A percentile compares a stretch with the other conserved stretches of the same genome.
These are phyloP conservation scores for Nemoura dubitans DNA, from an alignment of 2,888 invertebrate species.

Conservation along the genomic window DNA sequence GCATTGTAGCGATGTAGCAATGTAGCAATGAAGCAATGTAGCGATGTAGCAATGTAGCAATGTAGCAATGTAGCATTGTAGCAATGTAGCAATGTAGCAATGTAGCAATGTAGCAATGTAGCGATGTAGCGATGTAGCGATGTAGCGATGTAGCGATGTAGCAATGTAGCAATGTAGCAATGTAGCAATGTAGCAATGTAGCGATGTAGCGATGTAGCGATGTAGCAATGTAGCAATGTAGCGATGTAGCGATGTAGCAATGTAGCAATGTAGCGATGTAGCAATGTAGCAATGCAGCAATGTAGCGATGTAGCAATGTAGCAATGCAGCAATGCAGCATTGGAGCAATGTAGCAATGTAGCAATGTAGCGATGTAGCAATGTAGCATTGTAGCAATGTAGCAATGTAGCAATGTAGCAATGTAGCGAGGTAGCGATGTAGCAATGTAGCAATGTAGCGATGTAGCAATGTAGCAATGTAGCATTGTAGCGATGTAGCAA, in stretches of 20 bases:
- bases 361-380: background rate
- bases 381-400: background rate
- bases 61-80: background rate
- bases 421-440: background rate
- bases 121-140: background rate
- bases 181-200: background rate
- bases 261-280: too few species aligned
- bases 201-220: too few species aligned
- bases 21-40: background rate
- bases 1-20: too few species aligned
- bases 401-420: background rate
- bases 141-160: too few species aligned
- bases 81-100: too few species aligned
- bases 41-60: background rate
- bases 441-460: too few species aligned
- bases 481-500: too few species aligned
- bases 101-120: background rate
- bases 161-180: background rate
- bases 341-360: background rate
- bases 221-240: background rate
- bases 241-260: background rate
- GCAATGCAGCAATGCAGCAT: background rate
- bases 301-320: background rate
- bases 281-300: background rate
- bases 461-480: background rate